phyloP scores from a whole-genome alignment of 1,140 invertebrate species.

The Sitodiplosis mosellana region DNA sequence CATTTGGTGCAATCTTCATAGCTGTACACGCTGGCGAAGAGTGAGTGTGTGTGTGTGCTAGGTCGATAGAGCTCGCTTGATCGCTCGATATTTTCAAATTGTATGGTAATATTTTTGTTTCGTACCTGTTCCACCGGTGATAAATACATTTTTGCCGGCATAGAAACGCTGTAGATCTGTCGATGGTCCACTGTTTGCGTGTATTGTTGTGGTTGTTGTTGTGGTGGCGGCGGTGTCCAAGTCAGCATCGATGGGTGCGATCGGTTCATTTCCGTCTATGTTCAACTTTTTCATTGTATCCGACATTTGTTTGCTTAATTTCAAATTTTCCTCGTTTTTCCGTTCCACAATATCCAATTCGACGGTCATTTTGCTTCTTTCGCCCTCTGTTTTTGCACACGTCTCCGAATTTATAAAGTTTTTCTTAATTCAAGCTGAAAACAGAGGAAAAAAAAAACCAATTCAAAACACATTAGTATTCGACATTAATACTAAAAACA shows the following conservation, averaged over 20 bases:
- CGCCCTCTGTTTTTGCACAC: too few species aligned
- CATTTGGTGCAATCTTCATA: background rate
- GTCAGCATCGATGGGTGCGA: too few species aligned
- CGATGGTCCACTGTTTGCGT: background rate
- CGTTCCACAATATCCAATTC: background rate
- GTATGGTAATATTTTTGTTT: background rate
- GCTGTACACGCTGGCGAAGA: background rate
- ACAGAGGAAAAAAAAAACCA: too few species aligned
- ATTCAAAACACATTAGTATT: too few species aligned
- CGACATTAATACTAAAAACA: too few species aligned
- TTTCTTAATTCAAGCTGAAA: too few species aligned
- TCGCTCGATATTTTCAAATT: background rate
- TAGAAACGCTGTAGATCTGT: constrained; percentile 32
- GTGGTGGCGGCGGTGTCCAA: too few species aligned
- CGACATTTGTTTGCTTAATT: background rate
- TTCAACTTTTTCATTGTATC: background rate
- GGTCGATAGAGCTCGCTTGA: too few species aligned
- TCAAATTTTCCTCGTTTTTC: constrained; percentile 1
- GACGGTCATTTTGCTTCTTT: too few species aligned
- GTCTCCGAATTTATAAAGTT: too few species aligned
- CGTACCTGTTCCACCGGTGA: constrained; percentile 47
- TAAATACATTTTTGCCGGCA: constrained; percentile 35
- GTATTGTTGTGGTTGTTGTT: too few species aligned
- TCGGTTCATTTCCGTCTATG: too few species aligned
- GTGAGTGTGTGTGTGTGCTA: background rate